Percentiles rank a stretch among this genome's conserved stretches.
These are phyloP conservation scores for Planococcus citri DNA, from an alignment of 1,140 invertebrate genomes.

Conservation along the genomic window DNA sequence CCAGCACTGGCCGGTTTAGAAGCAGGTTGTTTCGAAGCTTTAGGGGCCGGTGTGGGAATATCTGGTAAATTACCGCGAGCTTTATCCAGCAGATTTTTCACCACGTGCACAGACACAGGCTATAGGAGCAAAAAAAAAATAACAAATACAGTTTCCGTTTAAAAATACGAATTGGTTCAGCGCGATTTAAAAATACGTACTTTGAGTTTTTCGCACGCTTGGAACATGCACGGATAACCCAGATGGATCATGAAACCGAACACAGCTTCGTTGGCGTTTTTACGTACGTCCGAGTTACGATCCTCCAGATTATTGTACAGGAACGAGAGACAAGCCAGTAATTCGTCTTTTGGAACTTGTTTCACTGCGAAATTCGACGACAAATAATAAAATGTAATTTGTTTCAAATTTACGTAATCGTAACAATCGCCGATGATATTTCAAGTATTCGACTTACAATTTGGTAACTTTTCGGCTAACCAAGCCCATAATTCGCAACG, in stretches of 20 bases:
- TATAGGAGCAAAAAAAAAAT: constrained; percentile 31
- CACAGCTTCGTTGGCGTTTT: constrained; percentile 76
- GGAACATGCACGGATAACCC: constrained; percentile 68
- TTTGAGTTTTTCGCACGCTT: constrained; percentile 69
- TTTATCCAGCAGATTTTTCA: constrained; percentile 71
- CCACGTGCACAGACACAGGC: constrained; percentile 69
- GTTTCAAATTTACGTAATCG: not conserved
- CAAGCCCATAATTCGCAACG: constrained; percentile 70
- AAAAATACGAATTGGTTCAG: constrained; percentile 6
- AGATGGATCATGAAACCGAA: constrained; percentile 87
- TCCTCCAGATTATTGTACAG: constrained; percentile 80
- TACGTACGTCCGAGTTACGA: constrained; percentile 78
- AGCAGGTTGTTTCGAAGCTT: not conserved
- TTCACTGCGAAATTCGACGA: constrained; percentile 43
- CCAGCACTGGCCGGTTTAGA: not conserved
- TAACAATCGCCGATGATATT: not conserved
- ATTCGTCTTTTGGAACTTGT: constrained; percentile 64
- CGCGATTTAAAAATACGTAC: constrained; percentile 20
- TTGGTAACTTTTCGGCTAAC: constrained; percentile 66
- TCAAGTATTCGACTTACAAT: constrained; percentile 37
- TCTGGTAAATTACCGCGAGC: constrained; percentile 68
- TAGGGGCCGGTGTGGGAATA: constrained; percentile 36
- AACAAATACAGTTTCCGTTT: not conserved
- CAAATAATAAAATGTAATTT: constrained; percentile 28
- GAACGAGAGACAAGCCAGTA: constrained; percentile 59